Base-by-base conservation (phyloP, 2,113 vertebrate species). In the Brachyhypopomus gauderio region DNA sequence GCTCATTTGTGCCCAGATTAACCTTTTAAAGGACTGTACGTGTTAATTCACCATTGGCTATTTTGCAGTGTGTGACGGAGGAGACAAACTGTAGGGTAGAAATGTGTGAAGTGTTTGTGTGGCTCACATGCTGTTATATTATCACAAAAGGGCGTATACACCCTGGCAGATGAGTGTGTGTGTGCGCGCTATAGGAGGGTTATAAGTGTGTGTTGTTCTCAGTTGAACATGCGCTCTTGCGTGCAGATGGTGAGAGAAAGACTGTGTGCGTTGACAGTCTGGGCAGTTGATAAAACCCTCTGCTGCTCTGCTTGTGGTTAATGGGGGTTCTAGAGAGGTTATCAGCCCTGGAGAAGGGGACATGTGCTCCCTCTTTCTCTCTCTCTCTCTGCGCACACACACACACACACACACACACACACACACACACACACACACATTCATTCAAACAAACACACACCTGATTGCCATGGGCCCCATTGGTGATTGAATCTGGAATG, bases 311-410 rank as follows among this genome's bases (percentile, higher is more conserved):
- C 60, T 79, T 19, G 25, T 83, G 63, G 84, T 83, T 86, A 86
- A 86, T 86, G 70, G 84, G 75, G 84, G 81, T 86, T 83, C 52
- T 81, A 41, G 20, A 81, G 81, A 86, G 84, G 84, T 86, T 86
- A 86, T 86, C 84, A 69, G 80, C 62, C 36, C 4, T 60, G 76
- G 52, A 69, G 81, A 79, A 80, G 62, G 59, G 45, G 30, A 78
- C 58, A 73, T 22, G 45, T 59, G 23, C 58, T 23, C 64, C 59
- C 79, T 66, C 79, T 34, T 56, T 63, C 30, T 41, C 38, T 34
- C 58, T 30, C 30, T 3, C 30, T 3, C n/a, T n/a, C n/a, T n/a
- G n/a, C 30, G 3, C 30, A 30, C 30, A 67, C 66, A 70, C 41
- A 75, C 62, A 71, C 76, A 71, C 83, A 81, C 36, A 27, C 62